Evolutionary conservation across 1,140 invertebrate species (phyloP), one percentile per base, ranked within the genome.

Genomic region (Drosophila micromelanica): DNA sequence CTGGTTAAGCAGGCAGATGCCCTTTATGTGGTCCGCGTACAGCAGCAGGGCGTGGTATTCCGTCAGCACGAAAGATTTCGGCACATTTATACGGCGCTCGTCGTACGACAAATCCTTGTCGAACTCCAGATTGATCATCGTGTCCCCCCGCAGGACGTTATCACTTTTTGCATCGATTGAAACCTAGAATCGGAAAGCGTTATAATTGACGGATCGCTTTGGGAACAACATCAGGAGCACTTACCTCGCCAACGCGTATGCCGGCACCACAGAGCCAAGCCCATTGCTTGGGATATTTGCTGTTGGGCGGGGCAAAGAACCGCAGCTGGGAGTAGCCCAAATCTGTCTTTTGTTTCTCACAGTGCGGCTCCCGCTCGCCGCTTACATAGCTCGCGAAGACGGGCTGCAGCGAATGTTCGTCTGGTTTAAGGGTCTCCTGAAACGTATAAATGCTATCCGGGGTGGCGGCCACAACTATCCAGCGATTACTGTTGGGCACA

Each of bases 31-130:
- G 92, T 98, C 96, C 3, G 94, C 93, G 91, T 97, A 99, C 30
- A 98, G 94, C 1, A 99, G 92, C 9, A 99, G 90, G 9, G 96
- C 95, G 92, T 99, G 98, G 92, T 98, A 99, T 91, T 98, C 96
- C 1, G 98, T 99, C 12, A 98, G 91, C 3, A 97, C 95, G 86
- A 98, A 96, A 0, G 96, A 94, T 5, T 96, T 92, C 0, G 97
- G 97, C 9, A 93, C 93, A 71, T 60, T 78, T 27, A 91, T 92
- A 8, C 79, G 71, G 0, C 85, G 76, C 49, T 91, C 87, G 27
- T 90, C 90, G 32, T 79, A 82, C 3, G 90, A 92, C 11, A 91
- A 30, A 43, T 86, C 75, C 40, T 76, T 76, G 32, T 90, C 86
- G 9, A 89, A 79, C 43, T 91, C 82, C 11, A 91, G 38, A 4